Conservation (phyloP, 2,888 invertebrate species). For the Malthinus flaveolus region DNA sequence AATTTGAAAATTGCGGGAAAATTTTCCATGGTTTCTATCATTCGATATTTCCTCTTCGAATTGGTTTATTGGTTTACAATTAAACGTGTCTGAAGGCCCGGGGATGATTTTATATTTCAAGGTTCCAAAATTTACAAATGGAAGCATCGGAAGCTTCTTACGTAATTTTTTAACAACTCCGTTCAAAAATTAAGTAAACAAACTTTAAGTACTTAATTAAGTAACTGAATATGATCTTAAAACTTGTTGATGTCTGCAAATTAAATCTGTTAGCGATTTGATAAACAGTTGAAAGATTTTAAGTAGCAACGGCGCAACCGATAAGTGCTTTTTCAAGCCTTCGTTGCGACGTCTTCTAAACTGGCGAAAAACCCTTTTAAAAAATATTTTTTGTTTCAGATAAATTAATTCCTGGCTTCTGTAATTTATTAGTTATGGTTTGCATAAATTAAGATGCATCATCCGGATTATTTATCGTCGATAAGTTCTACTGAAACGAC, state of each 20-base stretch:
- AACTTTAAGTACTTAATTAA: too few species aligned
- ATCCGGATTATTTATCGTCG: slow-evolving; percentile 29
- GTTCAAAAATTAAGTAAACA: too few species aligned
- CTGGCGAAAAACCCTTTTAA: neutral
- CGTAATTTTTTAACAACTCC: too few species aligned
- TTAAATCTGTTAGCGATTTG: slow-evolving; percentile 5
- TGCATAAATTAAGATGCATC: slow-evolving; percentile 26
- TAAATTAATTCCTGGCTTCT: too few species aligned
- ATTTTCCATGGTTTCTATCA: too few species aligned
- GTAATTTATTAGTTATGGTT: neutral
- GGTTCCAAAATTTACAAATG: neutral
- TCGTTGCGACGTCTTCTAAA: neutral
- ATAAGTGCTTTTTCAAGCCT: neutral
- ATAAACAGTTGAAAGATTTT: neutral
- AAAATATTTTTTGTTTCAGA: neutral
- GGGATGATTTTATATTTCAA: too few species aligned
- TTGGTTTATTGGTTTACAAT: too few species aligned
- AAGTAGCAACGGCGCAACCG: too few species aligned
- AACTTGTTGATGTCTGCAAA: slow-evolving; percentile 9
- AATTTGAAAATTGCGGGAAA: too few species aligned
- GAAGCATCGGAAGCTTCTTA: neutral
- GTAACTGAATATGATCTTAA: neutral
- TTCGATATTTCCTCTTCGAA: too few species aligned
- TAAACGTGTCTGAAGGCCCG: too few species aligned
- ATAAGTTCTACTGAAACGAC: slow-evolving; percentile 16